A percentile compares a stretch with the other conserved stretches of the same genome.
These are phyloP conservation scores for Callospermophilus lateralis DNA, from an alignment of 2,113 vertebrate species.

Conservation along the genomic window DNA sequence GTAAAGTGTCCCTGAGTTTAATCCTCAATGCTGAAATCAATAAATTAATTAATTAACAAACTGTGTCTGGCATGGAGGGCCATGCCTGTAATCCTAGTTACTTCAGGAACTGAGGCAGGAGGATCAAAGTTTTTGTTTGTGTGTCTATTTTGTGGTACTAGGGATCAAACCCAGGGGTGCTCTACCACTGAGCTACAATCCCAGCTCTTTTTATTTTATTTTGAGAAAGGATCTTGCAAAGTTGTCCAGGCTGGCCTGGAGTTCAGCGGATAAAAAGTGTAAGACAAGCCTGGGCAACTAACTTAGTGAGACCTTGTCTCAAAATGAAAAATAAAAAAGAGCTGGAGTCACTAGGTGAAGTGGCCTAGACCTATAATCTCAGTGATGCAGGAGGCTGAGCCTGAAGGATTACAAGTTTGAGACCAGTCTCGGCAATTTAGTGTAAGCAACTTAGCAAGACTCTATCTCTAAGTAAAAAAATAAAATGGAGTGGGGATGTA, in stretches of 20 bases:
- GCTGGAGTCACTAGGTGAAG: too few species aligned
- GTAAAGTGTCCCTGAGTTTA: not conserved
- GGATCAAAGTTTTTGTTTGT: not conserved
- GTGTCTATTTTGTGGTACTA: not conserved
- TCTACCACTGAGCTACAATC: too few species aligned
- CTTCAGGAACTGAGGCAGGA: not conserved
- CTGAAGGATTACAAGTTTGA: too few species aligned
- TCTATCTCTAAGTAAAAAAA: not conserved
- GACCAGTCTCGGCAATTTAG: too few species aligned
- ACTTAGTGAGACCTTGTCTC: too few species aligned
- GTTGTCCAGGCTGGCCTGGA: not conserved
- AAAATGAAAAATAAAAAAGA: too few species aligned
- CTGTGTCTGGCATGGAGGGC: not conserved
- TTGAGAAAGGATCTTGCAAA: not conserved
- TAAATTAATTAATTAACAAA: too few species aligned
- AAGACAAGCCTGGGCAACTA: too few species aligned
- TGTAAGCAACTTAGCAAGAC: not conserved
- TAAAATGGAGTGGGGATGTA: not conserved
- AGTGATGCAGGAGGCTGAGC: too few species aligned
- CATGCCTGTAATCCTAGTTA: not conserved
- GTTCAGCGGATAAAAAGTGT: too few species aligned
- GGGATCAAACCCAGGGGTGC: too few species aligned
- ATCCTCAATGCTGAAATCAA: not conserved
- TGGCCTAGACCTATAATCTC: too few species aligned
- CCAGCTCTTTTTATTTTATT: not conserved